These are phyloP conservation scores for Actias luna DNA, from an alignment of 2,888 invertebrate genomes.

Conservation along the genomic window DNA sequence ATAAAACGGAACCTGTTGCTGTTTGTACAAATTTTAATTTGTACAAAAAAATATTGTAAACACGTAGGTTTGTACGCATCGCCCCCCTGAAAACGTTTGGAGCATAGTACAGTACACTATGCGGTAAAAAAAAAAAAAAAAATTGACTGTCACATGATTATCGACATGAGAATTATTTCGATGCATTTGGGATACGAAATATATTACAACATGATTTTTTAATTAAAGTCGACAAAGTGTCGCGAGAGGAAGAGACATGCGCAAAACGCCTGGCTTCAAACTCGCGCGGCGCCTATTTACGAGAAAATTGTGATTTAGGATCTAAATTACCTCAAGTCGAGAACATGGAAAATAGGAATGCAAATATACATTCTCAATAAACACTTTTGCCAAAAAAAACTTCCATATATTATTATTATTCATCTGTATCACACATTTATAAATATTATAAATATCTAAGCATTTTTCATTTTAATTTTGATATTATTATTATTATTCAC, in stretches of 20 bases:
- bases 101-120: conserved; percentile 34
- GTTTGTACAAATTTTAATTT: background rate
- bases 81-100: conserved; percentile 25
- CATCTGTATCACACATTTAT: conserved; percentile 68
- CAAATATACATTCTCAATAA: conserved; percentile 51
- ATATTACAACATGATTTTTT: conserved; percentile 27
- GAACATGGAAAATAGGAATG: conserved; percentile 61
- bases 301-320: too few relatives aligned
- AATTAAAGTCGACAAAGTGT: conserved; percentile 24
- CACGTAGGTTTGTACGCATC: conserved; percentile 16
- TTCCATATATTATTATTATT: conserved; percentile 73
- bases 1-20: too few relatives aligned
- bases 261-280: too few relatives aligned
- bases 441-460: conserved; percentile 78
- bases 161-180: conserved; percentile 58
- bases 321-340: conserved; percentile 60
- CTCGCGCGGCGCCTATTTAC: too few relatives aligned
- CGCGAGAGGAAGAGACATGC: conserved; percentile 13
- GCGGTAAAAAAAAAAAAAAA: conserved; percentile 10
- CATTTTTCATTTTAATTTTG: conserved; percentile 77
- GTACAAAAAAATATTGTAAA: conserved; percentile 22
- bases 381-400: conserved; percentile 74
- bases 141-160: conserved; percentile 20
- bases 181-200: conserved; percentile 51
- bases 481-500: conserved; percentile 79